phyloP scores from a whole-genome alignment of 2,113 vertebrate genomes.

The Porphyrio hochstetteri region DNA sequence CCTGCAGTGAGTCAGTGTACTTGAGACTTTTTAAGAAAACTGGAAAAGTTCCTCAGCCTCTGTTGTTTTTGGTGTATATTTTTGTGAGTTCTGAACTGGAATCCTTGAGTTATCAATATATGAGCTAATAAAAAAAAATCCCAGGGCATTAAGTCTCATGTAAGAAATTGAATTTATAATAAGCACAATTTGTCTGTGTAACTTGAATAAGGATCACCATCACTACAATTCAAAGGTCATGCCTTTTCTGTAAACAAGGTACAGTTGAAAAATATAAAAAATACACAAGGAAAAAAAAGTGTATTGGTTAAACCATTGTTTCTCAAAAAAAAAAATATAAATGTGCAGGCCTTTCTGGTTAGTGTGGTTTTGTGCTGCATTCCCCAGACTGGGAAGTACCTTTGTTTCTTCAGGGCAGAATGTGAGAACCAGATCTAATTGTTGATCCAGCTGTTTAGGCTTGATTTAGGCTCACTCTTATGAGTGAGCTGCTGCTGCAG shows the following conservation, averaged over 20 bases:
- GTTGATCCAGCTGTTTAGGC: background rate
- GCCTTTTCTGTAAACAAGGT: background rate
- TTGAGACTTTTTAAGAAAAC: background rate
- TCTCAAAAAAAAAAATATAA: background rate
- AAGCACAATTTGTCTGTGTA: background rate
- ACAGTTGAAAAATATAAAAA: background rate
- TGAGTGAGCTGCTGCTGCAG: background rate
- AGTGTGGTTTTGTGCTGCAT: background rate
- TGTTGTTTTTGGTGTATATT: background rate
- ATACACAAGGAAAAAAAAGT: background rate
- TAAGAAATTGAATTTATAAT: background rate
- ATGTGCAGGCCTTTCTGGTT: background rate
- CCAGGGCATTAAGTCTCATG: background rate
- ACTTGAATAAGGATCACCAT: background rate
- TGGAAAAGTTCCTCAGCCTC: background rate
- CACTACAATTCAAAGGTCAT: background rate
- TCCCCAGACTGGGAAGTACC: background rate
- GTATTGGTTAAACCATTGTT: rapidly evolving
- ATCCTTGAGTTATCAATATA: background rate
- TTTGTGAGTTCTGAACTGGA: background rate
- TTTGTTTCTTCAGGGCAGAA: background rate
- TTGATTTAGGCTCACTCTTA: background rate
- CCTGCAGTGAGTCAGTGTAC: background rate
- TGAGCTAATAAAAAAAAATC: background rate
- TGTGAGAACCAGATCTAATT: background rate